Base-by-base conservation (phyloP, 2,888 invertebrate genomes). In the Rotaria magnacalcarata region DNA sequence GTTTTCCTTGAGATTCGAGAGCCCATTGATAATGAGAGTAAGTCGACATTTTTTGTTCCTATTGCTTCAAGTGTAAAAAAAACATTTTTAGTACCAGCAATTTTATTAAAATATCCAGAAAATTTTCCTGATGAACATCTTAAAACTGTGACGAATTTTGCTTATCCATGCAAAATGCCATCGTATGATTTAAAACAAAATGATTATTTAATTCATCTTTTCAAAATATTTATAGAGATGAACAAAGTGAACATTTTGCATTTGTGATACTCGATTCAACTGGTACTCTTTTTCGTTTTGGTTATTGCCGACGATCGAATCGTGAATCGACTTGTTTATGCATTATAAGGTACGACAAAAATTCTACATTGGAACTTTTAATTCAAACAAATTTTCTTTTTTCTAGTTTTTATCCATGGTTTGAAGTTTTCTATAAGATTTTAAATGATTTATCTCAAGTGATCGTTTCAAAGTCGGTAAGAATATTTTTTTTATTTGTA, bases 271-370 rank as follows among this genome's bases (percentile, higher is more conserved):
- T 80, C n/a, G 80, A 80, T 80, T 5, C 43, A 8, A 80, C 47
- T 47, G 34, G 24, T 47, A n/a, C 47, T 41, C 19, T 34, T 11
- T 80, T 80, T 80, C 80, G 80, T 47, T 80, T 80, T 80, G 80
- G 80, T 24, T 47, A 80, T n/a, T 80, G 80, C 47, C 80, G 80
- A 47, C 80, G 80, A 47, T 80, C 80, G n/a, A 80, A 80, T 80
- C 43, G 80, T 3, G 80, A 80, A 80, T 7, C 80, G 11, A 80
- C 47, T 43, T 80, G 80, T 16, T 47, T 80, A 11, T 80, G 80
- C n/a, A 80, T 80, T 6, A 47, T 80, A 5, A 80, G 80, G 80
- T 80, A 47, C 34, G 34, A 34, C 34, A n/a, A n/a, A n/a, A 21
- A 47, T n/a, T 80, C 2, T 52, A 52, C 16, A 16, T 52, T 16